Evolutionary conservation across 2,113 vertebrate species (phyloP).

Genomic region (Anguilla japonica): DNA sequence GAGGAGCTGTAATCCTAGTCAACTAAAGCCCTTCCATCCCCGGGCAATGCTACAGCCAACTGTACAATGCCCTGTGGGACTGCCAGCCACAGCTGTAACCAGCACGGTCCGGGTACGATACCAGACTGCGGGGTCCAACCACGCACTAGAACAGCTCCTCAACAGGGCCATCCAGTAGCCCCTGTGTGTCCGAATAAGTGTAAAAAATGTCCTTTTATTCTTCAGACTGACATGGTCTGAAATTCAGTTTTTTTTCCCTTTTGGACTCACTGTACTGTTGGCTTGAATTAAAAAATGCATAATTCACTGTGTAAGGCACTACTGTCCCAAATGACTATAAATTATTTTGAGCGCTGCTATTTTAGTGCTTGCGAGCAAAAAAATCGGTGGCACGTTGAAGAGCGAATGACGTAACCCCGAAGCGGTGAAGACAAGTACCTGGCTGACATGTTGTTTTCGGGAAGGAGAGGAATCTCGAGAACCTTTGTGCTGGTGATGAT

Average conservation of each 20-base stretch:
- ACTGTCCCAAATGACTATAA: slow-evolving; percentile 12
- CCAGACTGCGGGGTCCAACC: no score
- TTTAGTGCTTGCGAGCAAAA: not conserved
- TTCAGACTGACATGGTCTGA: not conserved
- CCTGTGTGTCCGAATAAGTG: not conserved
- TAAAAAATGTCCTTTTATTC: not conserved
- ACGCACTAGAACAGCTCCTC: no score
- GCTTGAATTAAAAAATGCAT: slow-evolving; percentile 11
- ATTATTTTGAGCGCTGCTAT: slow-evolving; percentile 26
- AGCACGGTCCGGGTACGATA: no score
- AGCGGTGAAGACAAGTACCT: slow-evolving; percentile 70
- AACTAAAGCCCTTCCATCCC: no score
- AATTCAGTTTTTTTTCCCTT: not conserved
- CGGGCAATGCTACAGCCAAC: no score
- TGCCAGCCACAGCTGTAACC: no score
- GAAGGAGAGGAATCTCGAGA: slow-evolving; percentile 91
- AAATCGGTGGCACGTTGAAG: not conserved
- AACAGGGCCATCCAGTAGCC: no score
- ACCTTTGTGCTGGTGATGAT: slow-evolving; percentile 81
- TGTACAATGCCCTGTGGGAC: no score
- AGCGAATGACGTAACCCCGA: slow-evolving; percentile 32
- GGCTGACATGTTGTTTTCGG: slow-evolving; percentile 89
- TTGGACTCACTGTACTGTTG: slow-evolving; percentile 2
- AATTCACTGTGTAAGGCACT: not conserved
- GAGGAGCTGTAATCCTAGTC: no score